Evolutionary conservation across 2,888 invertebrate species (phyloP).

Genomic region (Caenorhabditis zanzibari): DNA sequence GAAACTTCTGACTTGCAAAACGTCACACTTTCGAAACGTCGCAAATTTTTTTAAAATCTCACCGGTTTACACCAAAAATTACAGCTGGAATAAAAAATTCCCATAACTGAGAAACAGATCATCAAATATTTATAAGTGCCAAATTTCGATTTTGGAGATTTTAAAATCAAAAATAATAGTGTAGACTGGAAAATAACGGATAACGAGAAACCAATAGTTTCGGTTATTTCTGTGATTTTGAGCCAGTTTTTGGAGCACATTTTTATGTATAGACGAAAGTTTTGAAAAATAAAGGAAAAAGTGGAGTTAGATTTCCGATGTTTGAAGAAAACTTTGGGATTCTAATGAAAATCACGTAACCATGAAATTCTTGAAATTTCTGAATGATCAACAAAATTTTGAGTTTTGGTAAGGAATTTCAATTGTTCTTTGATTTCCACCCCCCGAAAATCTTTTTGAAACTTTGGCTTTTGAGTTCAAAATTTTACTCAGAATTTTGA

Average conservation of each 20-base stretch:
- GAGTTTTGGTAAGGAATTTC: too few relatives aligned
- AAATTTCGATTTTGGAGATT: conserved; percentile 1
- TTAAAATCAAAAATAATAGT: neutral
- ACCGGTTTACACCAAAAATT: conserved; percentile 40
- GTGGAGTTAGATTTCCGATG: neutral
- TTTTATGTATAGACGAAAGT: neutral
- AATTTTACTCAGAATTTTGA: too few relatives aligned
- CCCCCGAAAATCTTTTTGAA: too few relatives aligned
- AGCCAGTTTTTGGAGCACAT: conserved; percentile 35
- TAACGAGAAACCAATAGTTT: neutral
- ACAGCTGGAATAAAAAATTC: conserved; percentile 27
- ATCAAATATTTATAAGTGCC: conserved; percentile 52
- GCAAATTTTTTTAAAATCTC: conserved; percentile 8
- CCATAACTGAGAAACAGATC: conserved; percentile 19
- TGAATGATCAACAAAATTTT: too few relatives aligned
- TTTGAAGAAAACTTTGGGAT: too few relatives aligned
- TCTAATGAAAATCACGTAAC: too few relatives aligned
- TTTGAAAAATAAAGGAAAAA: neutral
- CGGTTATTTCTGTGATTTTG: neutral
- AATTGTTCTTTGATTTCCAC: too few relatives aligned
- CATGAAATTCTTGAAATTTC: too few relatives aligned
- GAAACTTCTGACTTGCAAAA: too few relatives aligned
- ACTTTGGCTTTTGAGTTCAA: too few relatives aligned
- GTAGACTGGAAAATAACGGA: neutral
- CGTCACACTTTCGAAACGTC: too few relatives aligned